Base-by-base conservation (phyloP, 92 coral and sea anemone genomes). In the Epizoanthus scotinus region DNA sequence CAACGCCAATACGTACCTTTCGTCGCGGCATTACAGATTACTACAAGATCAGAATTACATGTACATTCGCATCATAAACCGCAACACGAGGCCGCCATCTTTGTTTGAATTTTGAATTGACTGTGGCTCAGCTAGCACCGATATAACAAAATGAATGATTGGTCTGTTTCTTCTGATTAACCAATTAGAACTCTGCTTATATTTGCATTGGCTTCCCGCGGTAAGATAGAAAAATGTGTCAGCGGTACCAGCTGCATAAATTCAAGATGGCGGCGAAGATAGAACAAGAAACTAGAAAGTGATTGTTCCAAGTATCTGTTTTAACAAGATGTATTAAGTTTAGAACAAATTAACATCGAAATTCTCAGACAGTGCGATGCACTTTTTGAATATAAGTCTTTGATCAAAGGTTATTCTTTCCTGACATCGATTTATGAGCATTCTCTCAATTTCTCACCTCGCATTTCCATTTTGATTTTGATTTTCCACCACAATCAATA, bases 21-120 rank as follows among this genome's bases (percentile, higher is more conserved):
- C 95, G 84, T 67, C 78, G 83, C 5, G 90, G 92, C 95, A 91
- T 91, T 63, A n/a, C n/a, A n/a, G n/a, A n/a, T n/a, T n/a, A 66
- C 58, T 78, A n/a, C 36, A 61, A 9, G 66, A 24, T 21, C 71
- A 62, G 20, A 21, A 71, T 13, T 21, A 40, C 29, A 70, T 10
- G 2, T 21, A 40, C 29, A 70, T 10, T 17, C 40, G 3, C 60
- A 6, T 58, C 27, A 58, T 22, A 74, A 55, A 58, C 50, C 18
- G 34, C 54, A 19, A 63, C 10, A 52, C 10, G 36, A 53, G 29
- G 58, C 89, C 89, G 86, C 83, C 89, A 86, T 86, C 73, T 86
- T 82, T 29, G 81, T 85, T 86, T 85, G 59, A 80, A 73, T 73
- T 79, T 84, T 81, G 71, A 80, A 63, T 20, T 6, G 3, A 8